phyloP scores from a whole-genome alignment of 2,113 vertebrate species.

The Galemys pyrenaicus region DNA sequence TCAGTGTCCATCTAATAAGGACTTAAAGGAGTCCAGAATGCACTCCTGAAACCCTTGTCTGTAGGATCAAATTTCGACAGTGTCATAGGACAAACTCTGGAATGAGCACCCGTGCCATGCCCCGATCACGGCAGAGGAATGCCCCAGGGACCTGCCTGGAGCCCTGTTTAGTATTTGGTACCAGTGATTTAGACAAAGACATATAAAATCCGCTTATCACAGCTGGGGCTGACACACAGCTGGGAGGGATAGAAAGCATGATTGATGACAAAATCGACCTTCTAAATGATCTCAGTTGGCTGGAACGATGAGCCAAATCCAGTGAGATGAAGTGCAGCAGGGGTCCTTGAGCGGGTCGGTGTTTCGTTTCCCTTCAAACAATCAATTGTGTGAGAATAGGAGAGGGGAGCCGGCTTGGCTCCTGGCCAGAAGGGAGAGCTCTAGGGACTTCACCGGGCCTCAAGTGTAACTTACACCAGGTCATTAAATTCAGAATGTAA shows the following conservation, averaged over 20 bases:
- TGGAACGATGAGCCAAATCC: slow-evolving; percentile 64
- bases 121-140: not conserved
- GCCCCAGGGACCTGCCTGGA: not conserved
- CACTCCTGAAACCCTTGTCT: not conserved
- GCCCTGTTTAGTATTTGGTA: slow-evolving; percentile 69
- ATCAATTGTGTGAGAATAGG: not conserved
- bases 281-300: slow-evolving; percentile 77
- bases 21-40: not conserved
- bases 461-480: not conserved
- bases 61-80: not conserved
- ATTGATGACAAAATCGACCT: slow-evolving; percentile 79
- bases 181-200: slow-evolving; percentile 63
- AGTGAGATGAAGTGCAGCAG: slow-evolving; percentile 66
- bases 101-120: not conserved
- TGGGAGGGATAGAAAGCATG: slow-evolving; percentile 74
- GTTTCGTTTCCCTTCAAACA: slow-evolving; percentile 16
- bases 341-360: not conserved
- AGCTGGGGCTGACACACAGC: slow-evolving; percentile 69
- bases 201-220: slow-evolving; percentile 65
- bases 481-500: not conserved
- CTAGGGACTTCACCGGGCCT: not conserved
- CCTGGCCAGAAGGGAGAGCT: not conserved
- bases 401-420: not conserved
- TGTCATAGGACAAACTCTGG: not conserved
- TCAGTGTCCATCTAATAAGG: not conserved